Percentiles rank a stretch among this genome's conserved stretches.
Conservation (phyloP, 1,140 invertebrate species). For the Ephestia elutella region DNA sequence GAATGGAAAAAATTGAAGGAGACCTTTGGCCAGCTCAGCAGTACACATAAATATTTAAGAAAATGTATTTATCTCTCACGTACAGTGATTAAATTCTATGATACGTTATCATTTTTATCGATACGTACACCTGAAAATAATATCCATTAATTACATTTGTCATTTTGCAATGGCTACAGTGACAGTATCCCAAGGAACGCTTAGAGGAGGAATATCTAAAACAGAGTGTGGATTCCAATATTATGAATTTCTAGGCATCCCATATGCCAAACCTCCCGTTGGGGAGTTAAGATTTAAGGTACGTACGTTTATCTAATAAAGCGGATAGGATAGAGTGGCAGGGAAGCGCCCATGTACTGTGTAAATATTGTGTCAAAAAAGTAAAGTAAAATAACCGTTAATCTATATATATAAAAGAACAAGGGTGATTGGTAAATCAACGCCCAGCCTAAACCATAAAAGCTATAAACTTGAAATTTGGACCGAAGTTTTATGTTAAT, state of each 20-base stretch:
- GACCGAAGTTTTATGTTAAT: too few species aligned
- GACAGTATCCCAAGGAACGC: slow-evolving; percentile 25
- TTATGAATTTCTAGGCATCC: slow-evolving; percentile 39
- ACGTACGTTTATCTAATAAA: slow-evolving; percentile 13
- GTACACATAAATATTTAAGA: too few species aligned
- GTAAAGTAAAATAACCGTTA: too few species aligned
- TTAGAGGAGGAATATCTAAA: slow-evolving; percentile 27
- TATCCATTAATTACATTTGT: not conserved
- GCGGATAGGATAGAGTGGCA: too few species aligned
- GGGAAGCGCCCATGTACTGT: too few species aligned
- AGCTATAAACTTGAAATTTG: too few species aligned
- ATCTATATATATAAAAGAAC: too few species aligned
- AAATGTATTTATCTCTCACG: not conserved
- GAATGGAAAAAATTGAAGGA: too few species aligned
- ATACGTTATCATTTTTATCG: not conserved
- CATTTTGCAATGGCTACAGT: slow-evolving; percentile 21
- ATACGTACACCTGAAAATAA: not conserved
- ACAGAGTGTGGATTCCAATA: slow-evolving; percentile 36
- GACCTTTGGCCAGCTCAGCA: too few species aligned
- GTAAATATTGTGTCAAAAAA: too few species aligned
- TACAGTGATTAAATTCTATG: not conserved
- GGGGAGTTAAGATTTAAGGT: slow-evolving; percentile 46
- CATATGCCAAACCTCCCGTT: slow-evolving; percentile 43
- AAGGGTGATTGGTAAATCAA: too few species aligned
- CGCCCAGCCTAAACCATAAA: too few species aligned